A percentile compares a stretch with the other conserved stretches of the same genome.
Conservation (phyloP, 2,113 vertebrate genomes). For the Rostratula benghalensis region DNA sequence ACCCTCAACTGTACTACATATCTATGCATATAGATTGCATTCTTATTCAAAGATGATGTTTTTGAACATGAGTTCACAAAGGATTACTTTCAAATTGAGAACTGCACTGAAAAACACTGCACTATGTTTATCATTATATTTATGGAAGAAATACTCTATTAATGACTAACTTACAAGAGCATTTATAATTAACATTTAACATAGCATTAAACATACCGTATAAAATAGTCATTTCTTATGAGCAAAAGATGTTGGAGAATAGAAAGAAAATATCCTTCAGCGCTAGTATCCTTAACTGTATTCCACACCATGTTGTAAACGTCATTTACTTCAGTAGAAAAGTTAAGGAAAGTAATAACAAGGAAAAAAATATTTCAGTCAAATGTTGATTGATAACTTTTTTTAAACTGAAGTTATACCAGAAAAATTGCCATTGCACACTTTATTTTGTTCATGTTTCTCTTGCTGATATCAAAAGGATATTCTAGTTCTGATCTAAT, state of each 20-base stretch:
- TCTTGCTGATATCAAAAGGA: slow-evolving; percentile 79
- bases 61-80: not conserved
- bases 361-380: not conserved
- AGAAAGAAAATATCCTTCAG: slow-evolving; percentile 91
- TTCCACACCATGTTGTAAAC: slow-evolving; percentile 89
- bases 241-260: slow-evolving; percentile 96
- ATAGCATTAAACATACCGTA: slow-evolving; percentile 82
- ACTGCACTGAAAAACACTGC: not conserved
- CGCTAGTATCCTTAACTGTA: slow-evolving; percentile 87
- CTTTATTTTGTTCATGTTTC: not conserved
- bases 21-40: not conserved
- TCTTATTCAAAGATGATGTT: not conserved
- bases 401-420: not conserved
- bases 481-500: slow-evolving; percentile 94
- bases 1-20: too few species aligned
- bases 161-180: not conserved
- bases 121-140: not conserved
- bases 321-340: slow-evolving; percentile 87
- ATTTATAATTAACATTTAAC: not conserved
- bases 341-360: slow-evolving; percentile 79
- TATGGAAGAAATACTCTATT: not conserved
- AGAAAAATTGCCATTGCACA: not conserved
- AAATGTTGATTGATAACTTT: not conserved
- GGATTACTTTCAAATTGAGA: not conserved
- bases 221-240: slow-evolving; percentile 91